Conservation (phyloP, 2,888 invertebrate genomes). For the Drosophila paracracens region DNA sequence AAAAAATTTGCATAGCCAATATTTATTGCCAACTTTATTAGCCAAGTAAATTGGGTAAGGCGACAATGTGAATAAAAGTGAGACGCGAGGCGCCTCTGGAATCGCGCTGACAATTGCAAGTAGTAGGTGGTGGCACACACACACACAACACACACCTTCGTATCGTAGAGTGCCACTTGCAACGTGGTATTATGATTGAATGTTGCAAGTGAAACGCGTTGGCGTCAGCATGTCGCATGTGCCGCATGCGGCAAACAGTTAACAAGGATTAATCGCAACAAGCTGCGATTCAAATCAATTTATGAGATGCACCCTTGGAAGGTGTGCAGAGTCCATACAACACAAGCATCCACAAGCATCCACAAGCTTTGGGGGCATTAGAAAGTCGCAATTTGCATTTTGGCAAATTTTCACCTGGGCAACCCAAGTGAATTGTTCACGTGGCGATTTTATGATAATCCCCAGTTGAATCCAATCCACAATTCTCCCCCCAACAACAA, state of each 20-base stretch:
- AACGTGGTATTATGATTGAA: conserved; percentile 46
- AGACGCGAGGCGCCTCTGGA: conserved; percentile 15
- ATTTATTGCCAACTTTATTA: conserved; percentile 76
- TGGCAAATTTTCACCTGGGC: conserved; percentile 49
- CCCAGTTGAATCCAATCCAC: conserved; percentile 6
- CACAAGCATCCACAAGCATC: neutral
- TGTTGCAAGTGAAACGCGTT: conserved; percentile 50
- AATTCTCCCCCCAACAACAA: conserved; percentile 3
- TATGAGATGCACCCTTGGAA: conserved; percentile 73
- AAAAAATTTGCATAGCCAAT: conserved; percentile 60
- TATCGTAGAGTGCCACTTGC: conserved; percentile 13
- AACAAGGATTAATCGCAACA: conserved; percentile 50
- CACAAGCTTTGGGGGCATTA: conserved; percentile 30
- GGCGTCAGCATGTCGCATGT: conserved; percentile 27
- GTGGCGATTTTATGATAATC: conserved; percentile 77
- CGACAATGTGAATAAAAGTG: conserved; percentile 66
- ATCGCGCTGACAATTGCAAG: conserved; percentile 22
- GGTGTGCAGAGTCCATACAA: neutral
- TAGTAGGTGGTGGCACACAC: conserved; percentile 4
- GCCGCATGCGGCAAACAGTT: conserved; percentile 42
- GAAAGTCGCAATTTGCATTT: conserved; percentile 50
- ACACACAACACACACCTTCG: conserved; percentile 24
- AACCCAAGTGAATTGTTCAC: conserved; percentile 52
- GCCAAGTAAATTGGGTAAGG: conserved; percentile 69
- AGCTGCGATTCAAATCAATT: conserved; percentile 14